Evolutionary conservation across 1,140 invertebrate genomes (phyloP).

Genomic region (Brachionus koreanus): DNA sequence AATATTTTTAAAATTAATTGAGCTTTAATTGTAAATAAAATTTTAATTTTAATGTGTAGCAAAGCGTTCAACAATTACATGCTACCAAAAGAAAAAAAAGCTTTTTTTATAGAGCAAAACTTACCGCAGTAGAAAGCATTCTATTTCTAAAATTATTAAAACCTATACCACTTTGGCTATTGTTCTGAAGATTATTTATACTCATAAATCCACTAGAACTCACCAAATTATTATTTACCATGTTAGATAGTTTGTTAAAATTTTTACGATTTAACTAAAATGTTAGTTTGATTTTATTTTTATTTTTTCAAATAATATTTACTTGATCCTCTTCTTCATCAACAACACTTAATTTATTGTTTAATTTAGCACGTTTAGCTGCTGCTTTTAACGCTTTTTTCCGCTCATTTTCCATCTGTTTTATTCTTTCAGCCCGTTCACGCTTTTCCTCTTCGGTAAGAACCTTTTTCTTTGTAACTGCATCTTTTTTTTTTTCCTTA

Average conservation of each 20-base stretch:
- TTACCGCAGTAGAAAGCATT: slow-evolving; percentile 20
- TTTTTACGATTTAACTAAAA: slow-evolving; percentile 13
- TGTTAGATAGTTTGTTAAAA: slow-evolving; percentile 5
- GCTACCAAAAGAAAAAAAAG: not conserved
- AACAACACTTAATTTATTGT: not conserved
- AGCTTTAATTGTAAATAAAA: not conserved
- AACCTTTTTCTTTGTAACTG: not conserved
- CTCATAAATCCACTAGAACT: slow-evolving; percentile 23
- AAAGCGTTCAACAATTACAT: not conserved
- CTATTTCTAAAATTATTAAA: slow-evolving; percentile 23
- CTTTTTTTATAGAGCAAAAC: not conserved
- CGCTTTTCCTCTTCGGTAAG: slow-evolving; percentile 29
- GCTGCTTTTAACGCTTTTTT: slow-evolving; percentile 44
- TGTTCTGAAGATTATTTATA: slow-evolving; percentile 6
- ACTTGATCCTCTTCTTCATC: slow-evolving; percentile 17
- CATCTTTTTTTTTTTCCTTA: not conserved
- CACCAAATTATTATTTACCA: slow-evolving; percentile 20
- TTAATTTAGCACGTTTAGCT: slow-evolving; percentile 37
- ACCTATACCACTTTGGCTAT: not conserved
- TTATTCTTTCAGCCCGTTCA: not conserved
- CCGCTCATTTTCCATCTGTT: slow-evolving; percentile 17
- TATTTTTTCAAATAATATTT: not conserved
- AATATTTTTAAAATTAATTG: not conserved
- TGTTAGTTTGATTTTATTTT: not conserved
- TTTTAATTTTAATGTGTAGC: not conserved